A percentile compares a stretch with the other conserved stretches of the same genome.
These are phyloP conservation scores for Rotaria sp. DNA, from an alignment of 2,888 invertebrate species.

Conservation along the genomic window DNA sequence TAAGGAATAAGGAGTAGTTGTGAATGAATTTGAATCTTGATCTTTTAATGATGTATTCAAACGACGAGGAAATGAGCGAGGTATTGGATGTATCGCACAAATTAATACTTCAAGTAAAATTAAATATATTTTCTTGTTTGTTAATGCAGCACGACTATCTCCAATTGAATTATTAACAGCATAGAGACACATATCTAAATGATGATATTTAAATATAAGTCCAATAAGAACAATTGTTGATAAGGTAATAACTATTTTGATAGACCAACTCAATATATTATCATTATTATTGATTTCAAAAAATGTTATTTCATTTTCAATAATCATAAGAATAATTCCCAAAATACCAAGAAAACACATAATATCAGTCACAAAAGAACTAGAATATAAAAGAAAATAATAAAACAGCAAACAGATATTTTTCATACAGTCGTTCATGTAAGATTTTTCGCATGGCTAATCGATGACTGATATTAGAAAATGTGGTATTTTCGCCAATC, in stretches of 20 bases:
- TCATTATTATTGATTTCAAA: slow-evolving; percentile 44
- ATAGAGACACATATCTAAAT: slow-evolving; percentile 49
- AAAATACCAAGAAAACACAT: slow-evolving; percentile 48
- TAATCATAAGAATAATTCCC: slow-evolving; percentile 51
- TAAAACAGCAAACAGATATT: too few species aligned
- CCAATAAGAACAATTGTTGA: slow-evolving; percentile 49
- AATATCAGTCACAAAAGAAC: slow-evolving; percentile 43
- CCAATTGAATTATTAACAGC: slow-evolving; percentile 53
- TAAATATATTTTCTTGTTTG: slow-evolving; percentile 44
- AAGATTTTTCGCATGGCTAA: too few species aligned
- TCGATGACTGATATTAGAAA: too few species aligned
- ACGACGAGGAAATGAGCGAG: too few species aligned
- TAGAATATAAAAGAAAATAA: neutral
- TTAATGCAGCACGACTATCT: slow-evolving; percentile 51
- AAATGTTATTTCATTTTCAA: slow-evolving; percentile 49
- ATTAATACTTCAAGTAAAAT: slow-evolving; percentile 69
- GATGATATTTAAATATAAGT: slow-evolving; percentile 50
- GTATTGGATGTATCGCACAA: slow-evolving; percentile 52
- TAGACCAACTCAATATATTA: slow-evolving; percentile 44
- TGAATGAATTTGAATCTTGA: neutral
- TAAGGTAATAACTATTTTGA: slow-evolving; percentile 48
- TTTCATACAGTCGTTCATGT: too few species aligned
- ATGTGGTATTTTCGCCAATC: too few species aligned
- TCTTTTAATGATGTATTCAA: slow-evolving; percentile 39
- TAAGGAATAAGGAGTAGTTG: neutral